Evolutionary conservation across 2,113 vertebrate species (phyloP), one percentile per base, ranked within the genome.

Genomic region (Stigmatopora argus): DNA sequence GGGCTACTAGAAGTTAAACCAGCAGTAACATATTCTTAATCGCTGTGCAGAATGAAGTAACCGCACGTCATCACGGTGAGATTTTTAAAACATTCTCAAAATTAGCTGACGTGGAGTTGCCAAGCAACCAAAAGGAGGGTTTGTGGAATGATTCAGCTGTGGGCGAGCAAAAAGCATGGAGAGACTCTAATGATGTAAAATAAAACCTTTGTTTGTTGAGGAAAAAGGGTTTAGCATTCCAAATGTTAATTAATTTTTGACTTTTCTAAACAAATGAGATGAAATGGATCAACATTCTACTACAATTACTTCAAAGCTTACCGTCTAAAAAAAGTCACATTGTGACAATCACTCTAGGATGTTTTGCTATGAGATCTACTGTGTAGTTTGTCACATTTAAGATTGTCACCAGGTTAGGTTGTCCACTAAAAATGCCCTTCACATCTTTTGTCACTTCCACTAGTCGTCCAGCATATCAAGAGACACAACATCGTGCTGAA

Each of bases 381-480:
- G 7, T 38, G 35, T 5, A 11, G 1, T 15, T 14, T 15, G 13
- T 17, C 46, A 17, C 46, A 48, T 17, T 31, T 17, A 48, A 14
- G 4, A 5, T 17, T 5, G 14, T 15, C 45, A 12, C 13, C 13
- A 46, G 1, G 3, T 46, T n/a, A n/a, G n/a, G n/a, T n/a, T n/a
- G n/a, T n/a, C 4, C 12, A 5, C 12, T 19, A 21, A 62, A 0
- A 9, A 17, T 46, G n/a, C n/a, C 26, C 19, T 46, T 41, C 19
- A 21, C 38, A 31, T 88, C 41, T 86, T 74, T 58, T 5, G 38
- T 55, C 47, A 14, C 64, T 89, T 48, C 55, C 41, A 9, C 64
- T 90, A 99, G 97, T 99, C 78, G 97, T 99, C 75, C 97, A 98
- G 79, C 96, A 99, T 69, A 99, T 99, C 80, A 99, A 98, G 82